Percentiles rank a stretch among this genome's conserved stretches.
Evolutionary conservation across 1,140 invertebrate species (phyloP).

Genomic region (Physella acuta): DNA sequence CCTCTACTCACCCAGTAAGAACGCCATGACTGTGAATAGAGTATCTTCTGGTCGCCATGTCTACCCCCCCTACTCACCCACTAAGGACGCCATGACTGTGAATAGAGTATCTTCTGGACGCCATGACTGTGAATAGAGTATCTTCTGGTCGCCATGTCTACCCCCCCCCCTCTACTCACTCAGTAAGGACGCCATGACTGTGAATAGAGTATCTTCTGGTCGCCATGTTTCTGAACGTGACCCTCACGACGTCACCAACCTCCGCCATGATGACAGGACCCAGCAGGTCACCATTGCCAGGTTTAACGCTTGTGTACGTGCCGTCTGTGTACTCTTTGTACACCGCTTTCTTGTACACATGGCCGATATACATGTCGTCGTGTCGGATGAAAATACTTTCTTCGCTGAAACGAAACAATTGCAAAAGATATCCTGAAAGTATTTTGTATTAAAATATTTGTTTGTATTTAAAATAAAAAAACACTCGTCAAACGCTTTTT

Average conservation of each 20-base stretch:
- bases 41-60: no score
- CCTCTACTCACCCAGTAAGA: no score
- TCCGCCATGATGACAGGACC: constrained; percentile 52
- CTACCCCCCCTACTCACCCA: no score
- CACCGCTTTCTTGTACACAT: constrained; percentile 49
- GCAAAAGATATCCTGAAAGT: no score
- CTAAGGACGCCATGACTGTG: no score
- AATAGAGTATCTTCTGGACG: no score
- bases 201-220: constrained; percentile 20
- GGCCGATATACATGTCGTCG: constrained; percentile 36
- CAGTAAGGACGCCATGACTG: neutral
- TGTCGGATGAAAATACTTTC: constrained; percentile 32
- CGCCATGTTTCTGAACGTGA: constrained; percentile 42
- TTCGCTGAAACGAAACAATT: constrained; percentile 18
- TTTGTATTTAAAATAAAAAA: no score
- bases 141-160: no score
- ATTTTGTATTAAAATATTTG: no score
- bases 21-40: no score
- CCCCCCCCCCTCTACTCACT: neutral
- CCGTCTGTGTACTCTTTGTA: constrained; percentile 52
- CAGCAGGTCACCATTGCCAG: constrained; percentile 40
- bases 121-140: no score
- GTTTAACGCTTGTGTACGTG: constrained; percentile 35
- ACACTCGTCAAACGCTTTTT: no score
- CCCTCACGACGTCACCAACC: constrained; percentile 47